phyloP scores from a whole-genome alignment of 2,113 vertebrate genomes.

The Coptodon bakossiorum region DNA sequence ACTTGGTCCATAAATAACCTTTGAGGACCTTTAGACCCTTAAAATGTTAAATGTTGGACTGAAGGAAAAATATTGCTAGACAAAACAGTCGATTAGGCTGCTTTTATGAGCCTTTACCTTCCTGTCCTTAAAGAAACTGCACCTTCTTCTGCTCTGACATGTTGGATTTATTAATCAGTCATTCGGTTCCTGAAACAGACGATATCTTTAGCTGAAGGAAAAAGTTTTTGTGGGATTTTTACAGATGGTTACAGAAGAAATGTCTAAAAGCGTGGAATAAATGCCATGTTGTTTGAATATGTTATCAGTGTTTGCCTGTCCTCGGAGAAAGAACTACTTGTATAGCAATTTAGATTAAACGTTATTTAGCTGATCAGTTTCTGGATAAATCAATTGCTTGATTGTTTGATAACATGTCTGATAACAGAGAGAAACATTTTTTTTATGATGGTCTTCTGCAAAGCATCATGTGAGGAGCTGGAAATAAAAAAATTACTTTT shows the following conservation, averaged over 20 bases:
- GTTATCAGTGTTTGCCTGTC: neutral
- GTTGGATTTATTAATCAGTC: neutral
- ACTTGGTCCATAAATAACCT: neutral
- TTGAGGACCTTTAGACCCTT: neutral
- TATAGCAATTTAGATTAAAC: neutral
- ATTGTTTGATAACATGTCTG: neutral
- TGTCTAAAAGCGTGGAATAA: neutral
- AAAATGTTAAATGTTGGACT: neutral
- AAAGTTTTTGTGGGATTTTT: neutral
- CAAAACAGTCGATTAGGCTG: neutral
- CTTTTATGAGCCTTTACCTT: neutral
- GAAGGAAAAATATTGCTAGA: neutral
- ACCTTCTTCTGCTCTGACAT: neutral
- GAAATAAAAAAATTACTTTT: neutral
- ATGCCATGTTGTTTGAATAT: neutral
- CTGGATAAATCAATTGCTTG: neutral
- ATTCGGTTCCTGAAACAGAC: accelerated
- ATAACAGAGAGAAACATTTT: neutral
- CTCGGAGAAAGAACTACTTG: neutral
- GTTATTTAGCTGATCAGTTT: neutral
- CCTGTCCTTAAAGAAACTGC: neutral
- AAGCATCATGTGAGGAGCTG: neutral
- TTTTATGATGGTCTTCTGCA: neutral
- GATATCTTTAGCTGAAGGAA: neutral
- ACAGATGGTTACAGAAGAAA: neutral